These are phyloP conservation scores for Drymodes brunneopygia DNA, from an alignment of 2,113 vertebrate species.

Conservation along the genomic window DNA sequence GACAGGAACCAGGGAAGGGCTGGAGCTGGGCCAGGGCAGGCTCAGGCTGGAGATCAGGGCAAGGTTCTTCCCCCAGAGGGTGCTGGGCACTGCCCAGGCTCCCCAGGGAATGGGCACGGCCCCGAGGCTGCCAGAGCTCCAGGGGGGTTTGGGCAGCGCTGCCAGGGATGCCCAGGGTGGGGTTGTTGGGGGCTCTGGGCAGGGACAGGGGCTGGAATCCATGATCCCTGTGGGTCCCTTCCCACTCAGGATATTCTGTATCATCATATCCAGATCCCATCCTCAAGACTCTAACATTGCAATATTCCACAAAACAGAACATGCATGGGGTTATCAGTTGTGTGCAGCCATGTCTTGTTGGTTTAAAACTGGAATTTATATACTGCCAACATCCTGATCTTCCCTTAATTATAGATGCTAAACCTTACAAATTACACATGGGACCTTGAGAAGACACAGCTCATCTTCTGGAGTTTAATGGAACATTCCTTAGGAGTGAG, in stretches of 20 bases:
- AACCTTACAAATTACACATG: not conserved
- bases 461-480: not conserved
- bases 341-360: not conserved
- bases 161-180: not conserved
- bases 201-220: rapidly evolving
- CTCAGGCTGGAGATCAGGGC: not conserved
- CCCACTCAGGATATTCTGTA: not conserved
- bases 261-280: no score
- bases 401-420: not conserved
- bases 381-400: not conserved
- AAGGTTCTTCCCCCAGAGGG: not conserved
- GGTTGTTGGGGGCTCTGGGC: rapidly evolving
- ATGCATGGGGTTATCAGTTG: not conserved
- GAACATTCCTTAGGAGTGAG: not conserved
- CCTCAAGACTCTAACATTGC: not conserved
- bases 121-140: not conserved
- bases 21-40: not conserved
- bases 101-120: not conserved
- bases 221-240: not conserved
- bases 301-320: not conserved
- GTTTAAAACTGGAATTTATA: not conserved
- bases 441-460: not conserved
- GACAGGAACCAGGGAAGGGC: rapidly evolving
- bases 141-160: not conserved
- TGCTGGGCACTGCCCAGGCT: not conserved